Percentiles rank a stretch among this genome's conserved stretches.
These are phyloP conservation scores for Melinaea marsaeus DNA, from an alignment of 2,888 invertebrate species.

Conservation along the genomic window DNA sequence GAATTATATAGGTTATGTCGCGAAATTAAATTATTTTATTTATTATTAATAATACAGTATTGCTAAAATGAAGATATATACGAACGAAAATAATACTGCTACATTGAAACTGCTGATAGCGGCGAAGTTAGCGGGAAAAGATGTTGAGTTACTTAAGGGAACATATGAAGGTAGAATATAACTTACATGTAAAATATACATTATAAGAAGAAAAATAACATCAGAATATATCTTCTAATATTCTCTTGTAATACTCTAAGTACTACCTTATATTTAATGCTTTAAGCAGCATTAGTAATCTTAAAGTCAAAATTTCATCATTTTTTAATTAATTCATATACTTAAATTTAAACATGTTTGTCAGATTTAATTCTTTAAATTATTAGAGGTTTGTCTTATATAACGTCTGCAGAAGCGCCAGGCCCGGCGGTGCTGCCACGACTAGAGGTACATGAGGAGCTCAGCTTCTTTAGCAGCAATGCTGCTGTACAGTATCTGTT, in stretches of 20 bases:
- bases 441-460: constrained; percentile 79
- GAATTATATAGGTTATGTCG: constrained; percentile 28
- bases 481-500: constrained; percentile 83
- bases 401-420: constrained; percentile 58
- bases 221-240: constrained; percentile 7
- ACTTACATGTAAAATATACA: constrained; percentile 7
- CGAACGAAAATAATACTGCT: constrained; percentile 87
- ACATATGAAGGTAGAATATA: constrained; percentile 77
- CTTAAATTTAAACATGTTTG: too few species aligned
- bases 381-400: constrained; percentile 37
- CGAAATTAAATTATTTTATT: constrained; percentile 18
- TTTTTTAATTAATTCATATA: too few species aligned
- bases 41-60: constrained; percentile 19
- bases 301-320: too few species aligned
- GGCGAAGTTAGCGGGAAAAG: constrained; percentile 80
- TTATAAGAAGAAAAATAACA: constrained; percentile 1
- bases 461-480: constrained; percentile 83
- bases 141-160: constrained; percentile 77
- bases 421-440: constrained; percentile 81
- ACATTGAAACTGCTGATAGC: constrained; percentile 85
- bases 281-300: too few species aligned
- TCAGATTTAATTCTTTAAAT: constrained; percentile 2
- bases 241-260: constrained; percentile 4
- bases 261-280: constrained; percentile 3
- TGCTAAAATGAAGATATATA: constrained; percentile 82